phyloP scores from a whole-genome alignment of 1,140 invertebrate genomes.

The silkworm (Bombyx mori) region DNA sequence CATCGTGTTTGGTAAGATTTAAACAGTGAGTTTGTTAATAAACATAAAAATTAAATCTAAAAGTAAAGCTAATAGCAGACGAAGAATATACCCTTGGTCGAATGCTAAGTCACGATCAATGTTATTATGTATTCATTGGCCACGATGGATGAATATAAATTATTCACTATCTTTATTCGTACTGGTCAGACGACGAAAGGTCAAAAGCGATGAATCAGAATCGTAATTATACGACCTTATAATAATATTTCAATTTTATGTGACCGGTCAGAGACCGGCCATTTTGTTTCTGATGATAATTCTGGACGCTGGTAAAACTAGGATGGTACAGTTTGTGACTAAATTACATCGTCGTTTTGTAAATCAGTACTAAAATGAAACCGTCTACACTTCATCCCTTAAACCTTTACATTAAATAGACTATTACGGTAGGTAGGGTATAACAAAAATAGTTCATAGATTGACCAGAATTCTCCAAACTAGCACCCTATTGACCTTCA shows the following conservation, averaged over 20 bases:
- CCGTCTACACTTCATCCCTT: not conserved
- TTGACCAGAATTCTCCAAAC: slow-evolving; percentile 67
- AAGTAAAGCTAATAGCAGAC: slow-evolving; percentile 61
- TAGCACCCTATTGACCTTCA: slow-evolving; percentile 82
- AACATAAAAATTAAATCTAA: slow-evolving; percentile 38
- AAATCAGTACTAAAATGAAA: not conserved
- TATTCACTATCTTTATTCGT: not conserved
- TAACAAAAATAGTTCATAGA: slow-evolving; percentile 34
- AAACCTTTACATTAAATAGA: not conserved
- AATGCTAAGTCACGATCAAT: slow-evolving; percentile 1
- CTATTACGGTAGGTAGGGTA: slow-evolving; percentile 9
- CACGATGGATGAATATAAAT: not conserved
- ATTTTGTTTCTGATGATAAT: too few species aligned
- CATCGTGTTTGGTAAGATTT: slow-evolving; percentile 1
- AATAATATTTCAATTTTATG: not conserved
- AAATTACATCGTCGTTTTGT: too few species aligned
- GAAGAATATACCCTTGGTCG: slow-evolving; percentile 16
- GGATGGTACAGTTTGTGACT: too few species aligned
- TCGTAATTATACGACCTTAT: not conserved
- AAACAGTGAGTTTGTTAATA: slow-evolving; percentile 71
- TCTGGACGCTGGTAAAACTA: too few species aligned
- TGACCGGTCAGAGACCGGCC: too few species aligned
- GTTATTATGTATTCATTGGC: slow-evolving; percentile 1
- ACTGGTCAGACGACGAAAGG: not conserved
- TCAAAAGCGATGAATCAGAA: not conserved